phyloP scores from a whole-genome alignment of 2,797 vertebrate genomes.

The Aphelocoma californica region DNA sequence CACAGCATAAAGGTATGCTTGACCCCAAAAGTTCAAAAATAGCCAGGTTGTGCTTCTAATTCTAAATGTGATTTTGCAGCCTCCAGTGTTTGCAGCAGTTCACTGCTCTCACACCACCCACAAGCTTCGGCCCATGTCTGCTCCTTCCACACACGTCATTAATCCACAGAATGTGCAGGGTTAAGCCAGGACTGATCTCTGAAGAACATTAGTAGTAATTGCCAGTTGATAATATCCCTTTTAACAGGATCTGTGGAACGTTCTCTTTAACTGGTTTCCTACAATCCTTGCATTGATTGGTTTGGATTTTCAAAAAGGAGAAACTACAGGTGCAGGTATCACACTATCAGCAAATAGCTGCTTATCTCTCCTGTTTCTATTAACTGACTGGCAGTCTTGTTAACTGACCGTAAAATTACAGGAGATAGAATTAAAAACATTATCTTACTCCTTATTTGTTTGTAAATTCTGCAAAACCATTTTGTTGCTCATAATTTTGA shows the following conservation, averaged over 20 bases:
- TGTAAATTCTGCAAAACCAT: not conserved
- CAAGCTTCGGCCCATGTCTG: rapidly evolving
- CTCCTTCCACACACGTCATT: not conserved
- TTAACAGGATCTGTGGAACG: not conserved
- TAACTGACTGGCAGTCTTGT: not conserved
- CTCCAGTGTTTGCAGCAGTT: not conserved
- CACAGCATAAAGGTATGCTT: not conserved
- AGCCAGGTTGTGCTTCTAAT: not conserved
- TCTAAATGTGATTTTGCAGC: not conserved
- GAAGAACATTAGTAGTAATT: not conserved
- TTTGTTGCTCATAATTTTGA: not conserved
- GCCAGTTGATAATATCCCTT: not conserved
- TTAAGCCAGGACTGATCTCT: not conserved
- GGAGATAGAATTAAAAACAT: not conserved
- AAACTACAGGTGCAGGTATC: not conserved
- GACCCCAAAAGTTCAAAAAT: not conserved
- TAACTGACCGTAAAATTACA: not conserved
- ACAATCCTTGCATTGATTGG: not conserved
- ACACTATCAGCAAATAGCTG: not conserved
- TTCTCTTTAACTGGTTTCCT: not conserved
- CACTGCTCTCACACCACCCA: not conserved
- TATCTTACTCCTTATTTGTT: not conserved
- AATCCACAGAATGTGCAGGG: not conserved
- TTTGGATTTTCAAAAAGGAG: not conserved
- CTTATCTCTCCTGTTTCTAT: not conserved